Conservation (phyloP, 1,140 invertebrate species). For the Magallana gigas region DNA sequence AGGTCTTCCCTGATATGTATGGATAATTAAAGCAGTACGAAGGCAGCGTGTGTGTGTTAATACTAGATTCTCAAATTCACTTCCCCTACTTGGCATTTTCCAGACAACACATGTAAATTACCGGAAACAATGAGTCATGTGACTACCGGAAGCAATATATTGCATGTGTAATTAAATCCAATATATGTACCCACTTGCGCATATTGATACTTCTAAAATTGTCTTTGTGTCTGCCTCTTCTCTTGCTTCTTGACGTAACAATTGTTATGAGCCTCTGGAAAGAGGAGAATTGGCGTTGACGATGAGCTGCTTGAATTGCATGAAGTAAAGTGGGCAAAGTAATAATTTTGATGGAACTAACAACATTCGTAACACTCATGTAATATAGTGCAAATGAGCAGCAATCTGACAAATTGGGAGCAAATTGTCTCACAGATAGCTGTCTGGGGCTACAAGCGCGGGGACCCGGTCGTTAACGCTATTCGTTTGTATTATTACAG, state of each 20-base stretch:
- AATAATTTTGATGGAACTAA: not conserved
- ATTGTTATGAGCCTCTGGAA: not conserved
- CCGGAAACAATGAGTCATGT: slow-evolving; percentile 18
- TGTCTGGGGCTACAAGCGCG: not conserved
- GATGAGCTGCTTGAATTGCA: too few relatives aligned
- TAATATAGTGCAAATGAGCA: not conserved
- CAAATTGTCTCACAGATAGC: slow-evolving; percentile 12
- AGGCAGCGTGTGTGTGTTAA: too few relatives aligned
- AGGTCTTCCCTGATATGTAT: too few relatives aligned
- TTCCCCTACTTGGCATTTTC: slow-evolving; percentile 20
- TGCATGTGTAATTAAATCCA: slow-evolving; percentile 23
- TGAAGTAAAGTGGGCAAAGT: too few relatives aligned
- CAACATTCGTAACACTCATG: not conserved
- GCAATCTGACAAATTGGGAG: not conserved
- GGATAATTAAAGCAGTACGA: too few relatives aligned
- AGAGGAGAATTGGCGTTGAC: not conserved
- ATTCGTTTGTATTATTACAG: slow-evolving; percentile 2
- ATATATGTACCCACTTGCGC: slow-evolving; percentile 17
- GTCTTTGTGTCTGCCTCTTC: not conserved
- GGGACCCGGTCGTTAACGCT: not conserved
- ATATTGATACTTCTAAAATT: not conserved
- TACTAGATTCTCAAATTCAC: not conserved
- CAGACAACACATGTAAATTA: slow-evolving; percentile 17
- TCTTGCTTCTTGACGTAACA: not conserved
- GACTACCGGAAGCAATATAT: slow-evolving; percentile 27